Base-by-base conservation (phyloP, 1,140 invertebrate species). In the Drosophila tsacasi region DNA sequence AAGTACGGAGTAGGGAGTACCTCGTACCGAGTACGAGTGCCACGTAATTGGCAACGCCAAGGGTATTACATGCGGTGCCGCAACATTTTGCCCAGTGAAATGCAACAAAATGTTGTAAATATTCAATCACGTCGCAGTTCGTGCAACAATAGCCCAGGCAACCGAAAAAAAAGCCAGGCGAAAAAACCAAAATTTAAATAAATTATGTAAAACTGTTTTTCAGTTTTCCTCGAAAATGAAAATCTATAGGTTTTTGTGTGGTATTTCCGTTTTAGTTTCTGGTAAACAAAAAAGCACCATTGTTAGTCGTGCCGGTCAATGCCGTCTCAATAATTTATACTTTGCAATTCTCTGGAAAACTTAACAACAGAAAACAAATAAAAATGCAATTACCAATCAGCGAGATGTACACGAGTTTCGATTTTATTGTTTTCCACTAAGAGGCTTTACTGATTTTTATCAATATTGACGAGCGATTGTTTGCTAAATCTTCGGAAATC, bases 61-160 rank as follows among this genome's bases (percentile, higher is more conserved):
- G 83, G 79, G 83, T 86, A 86, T 86, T 86, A 55, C 83, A 86
- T 77, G 60, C 47, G 44, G 62, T 74, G 68, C 67, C 32, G 77
- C 72, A 83, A 76, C 60, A 50, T 74, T 73, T 62, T 74, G 69
- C 68, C 73, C 46, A 62, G 76, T 49, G 67, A 89, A 87, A 84
- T 71, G 68, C 77, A 78, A 75, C 81, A 69, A 87, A 87, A 87
- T 87, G 84, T 84, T 87, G 85, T 76, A 87, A 89, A 87, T 87
- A 90, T 87, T 87, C 84, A 87, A 87, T 87, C 84, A 87, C 85
- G 84, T 87, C 85, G 85, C 89, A 90, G 59, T 89, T 87, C 84
- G 84, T 87, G 84, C 84, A 84, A 90, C 85, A 83, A 71, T 55
- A 68, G 63, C 60, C 62, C 23, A 40, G 32, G 23, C 55, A 27